These are phyloP conservation scores for Menidia beryllina DNA, from an alignment of 2,113 vertebrate species.

Conservation along the genomic window DNA sequence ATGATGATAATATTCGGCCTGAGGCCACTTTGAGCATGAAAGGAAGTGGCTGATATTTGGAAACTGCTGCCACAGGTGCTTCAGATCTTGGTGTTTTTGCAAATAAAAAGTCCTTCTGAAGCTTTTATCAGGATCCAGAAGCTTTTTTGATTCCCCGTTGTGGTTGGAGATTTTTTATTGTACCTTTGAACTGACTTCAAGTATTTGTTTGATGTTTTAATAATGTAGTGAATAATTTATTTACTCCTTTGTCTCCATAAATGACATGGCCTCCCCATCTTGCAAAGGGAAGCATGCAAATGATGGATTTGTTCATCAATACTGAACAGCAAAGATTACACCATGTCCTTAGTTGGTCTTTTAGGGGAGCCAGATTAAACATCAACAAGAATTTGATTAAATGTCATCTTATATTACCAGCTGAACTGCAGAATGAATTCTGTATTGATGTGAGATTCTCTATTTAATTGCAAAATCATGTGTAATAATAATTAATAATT, in stretches of 20 bases:
- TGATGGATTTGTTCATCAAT: background rate
- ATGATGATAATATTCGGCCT: slow-evolving; percentile 21
- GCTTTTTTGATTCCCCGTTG: slow-evolving; percentile 20
- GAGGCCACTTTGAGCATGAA: slow-evolving; percentile 17
- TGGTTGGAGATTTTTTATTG: background rate
- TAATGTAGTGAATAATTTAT: background rate
- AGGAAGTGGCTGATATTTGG: slow-evolving; percentile 31
- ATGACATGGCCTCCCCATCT: background rate
- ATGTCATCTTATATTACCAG: background rate
- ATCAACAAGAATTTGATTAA: background rate
- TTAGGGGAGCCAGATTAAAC: background rate
- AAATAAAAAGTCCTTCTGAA: slow-evolving; percentile 11
- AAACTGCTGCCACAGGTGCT: slow-evolving; percentile 6
- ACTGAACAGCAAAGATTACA: background rate
- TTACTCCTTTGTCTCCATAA: background rate
- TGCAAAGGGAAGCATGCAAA: background rate
- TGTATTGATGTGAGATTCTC: background rate
- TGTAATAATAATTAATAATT: too few species aligned
- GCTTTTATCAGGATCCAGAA: slow-evolving; percentile 28
- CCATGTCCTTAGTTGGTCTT: background rate
- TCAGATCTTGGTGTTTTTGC: slow-evolving; percentile 14
- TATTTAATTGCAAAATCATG: background rate
- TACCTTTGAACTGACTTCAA: slow-evolving; percentile 15
- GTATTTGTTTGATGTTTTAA: slow-evolving; percentile 27
- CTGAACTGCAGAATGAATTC: background rate